phyloP scores from a whole-genome alignment of 2,797 vertebrate species.

The Tadarida brasiliensis region DNA sequence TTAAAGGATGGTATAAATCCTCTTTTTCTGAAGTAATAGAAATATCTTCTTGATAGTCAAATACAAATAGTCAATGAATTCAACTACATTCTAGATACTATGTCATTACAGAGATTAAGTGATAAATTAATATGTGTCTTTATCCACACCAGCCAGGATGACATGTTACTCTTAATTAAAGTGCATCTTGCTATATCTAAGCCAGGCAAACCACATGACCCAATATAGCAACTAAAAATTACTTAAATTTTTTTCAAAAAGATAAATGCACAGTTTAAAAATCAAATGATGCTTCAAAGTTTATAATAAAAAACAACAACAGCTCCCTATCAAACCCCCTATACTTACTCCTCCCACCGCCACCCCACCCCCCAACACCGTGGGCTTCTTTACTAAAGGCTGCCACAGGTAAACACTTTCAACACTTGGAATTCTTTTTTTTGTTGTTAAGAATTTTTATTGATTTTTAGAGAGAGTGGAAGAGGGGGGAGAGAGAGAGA shows the following conservation, averaged over 20 bases:
- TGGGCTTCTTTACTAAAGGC: not conserved
- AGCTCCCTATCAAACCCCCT: not conserved
- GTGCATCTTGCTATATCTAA: not conserved
- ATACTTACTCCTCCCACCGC: not conserved
- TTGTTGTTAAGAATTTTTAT: too few species aligned
- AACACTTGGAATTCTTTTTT: not conserved
- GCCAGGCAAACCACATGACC: not conserved
- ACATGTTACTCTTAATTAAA: not conserved
- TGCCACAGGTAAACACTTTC: not conserved
- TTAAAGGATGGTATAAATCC: not conserved
- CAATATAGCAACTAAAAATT: not conserved
- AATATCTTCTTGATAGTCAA: not conserved
- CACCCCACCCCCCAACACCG: too few species aligned
- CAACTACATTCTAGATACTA: not conserved
- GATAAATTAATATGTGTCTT: not conserved
- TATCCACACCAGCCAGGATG: not conserved
- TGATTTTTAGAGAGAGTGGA: too few species aligned
- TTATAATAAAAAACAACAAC: not conserved
- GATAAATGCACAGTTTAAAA: not conserved
- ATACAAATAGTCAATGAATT: not conserved
- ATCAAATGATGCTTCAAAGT: conserved; percentile 24
- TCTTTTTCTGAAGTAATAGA: not conserved
- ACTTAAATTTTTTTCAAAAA: not conserved
- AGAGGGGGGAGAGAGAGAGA: too few species aligned
- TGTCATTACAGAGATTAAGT: not conserved